Evolutionary conservation across 2,888 invertebrate species (phyloP).

Genomic region (Dryomyza anilis): DNA sequence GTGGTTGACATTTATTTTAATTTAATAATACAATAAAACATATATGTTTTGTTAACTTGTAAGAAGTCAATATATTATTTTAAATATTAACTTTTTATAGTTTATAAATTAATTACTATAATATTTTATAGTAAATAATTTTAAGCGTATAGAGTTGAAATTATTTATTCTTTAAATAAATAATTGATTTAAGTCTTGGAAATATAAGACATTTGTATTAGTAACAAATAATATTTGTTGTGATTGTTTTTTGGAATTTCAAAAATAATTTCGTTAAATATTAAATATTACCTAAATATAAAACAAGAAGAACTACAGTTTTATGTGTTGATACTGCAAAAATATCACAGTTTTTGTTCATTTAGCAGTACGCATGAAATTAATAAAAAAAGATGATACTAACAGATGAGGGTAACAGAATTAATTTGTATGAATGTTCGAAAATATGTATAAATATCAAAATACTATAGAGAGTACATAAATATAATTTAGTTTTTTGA

Average conservation of each 20-base stretch:
- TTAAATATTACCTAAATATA: background rate
- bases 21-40: too few relatives aligned
- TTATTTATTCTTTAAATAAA: conserved; percentile 20
- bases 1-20: too few relatives aligned
- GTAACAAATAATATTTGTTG: background rate
- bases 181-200: conserved; percentile 21
- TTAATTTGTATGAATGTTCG: background rate
- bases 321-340: conserved; percentile 41
- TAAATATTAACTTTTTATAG: too few relatives aligned
- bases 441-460: too few relatives aligned
- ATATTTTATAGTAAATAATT: conserved; percentile 9
- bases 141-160: conserved; percentile 33
- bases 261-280: background rate
- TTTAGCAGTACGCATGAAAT: conserved; percentile 36
- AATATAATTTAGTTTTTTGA: too few relatives aligned
- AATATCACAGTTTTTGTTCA: conserved; percentile 44
- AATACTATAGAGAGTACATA: too few relatives aligned
- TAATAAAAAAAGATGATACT: background rate
- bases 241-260: background rate
- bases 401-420: background rate
- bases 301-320: too few relatives aligned
- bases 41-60: too few relatives aligned
- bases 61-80: too few relatives aligned
- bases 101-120: conserved; percentile 3
- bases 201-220: background rate